These are phyloP conservation scores for Drosophila quadrilineata DNA, from an alignment of 1,140 invertebrate genomes.

Conservation along the genomic window DNA sequence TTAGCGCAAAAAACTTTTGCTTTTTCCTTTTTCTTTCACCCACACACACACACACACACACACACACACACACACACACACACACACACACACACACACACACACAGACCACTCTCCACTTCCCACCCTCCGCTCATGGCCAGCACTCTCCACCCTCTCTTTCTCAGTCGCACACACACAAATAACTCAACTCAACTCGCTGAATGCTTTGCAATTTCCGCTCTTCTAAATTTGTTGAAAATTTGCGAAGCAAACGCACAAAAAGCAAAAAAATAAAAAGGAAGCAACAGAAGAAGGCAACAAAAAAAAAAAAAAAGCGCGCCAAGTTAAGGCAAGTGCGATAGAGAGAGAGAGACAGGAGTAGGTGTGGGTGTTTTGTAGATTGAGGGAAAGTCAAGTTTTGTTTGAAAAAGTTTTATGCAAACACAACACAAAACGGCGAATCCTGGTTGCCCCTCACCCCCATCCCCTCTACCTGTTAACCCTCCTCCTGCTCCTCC, in stretches of 20 bases:
- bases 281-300: slow-evolving; percentile 1
- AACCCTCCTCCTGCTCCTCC: not conserved
- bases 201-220: slow-evolving; percentile 79
- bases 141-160: not conserved
- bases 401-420: slow-evolving; percentile 53
- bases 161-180: slow-evolving; percentile 33
- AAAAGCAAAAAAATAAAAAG: slow-evolving; percentile 6
- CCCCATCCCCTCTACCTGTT: not conserved
- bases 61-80: too few species aligned
- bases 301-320: too few species aligned
- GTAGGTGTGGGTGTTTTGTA: slow-evolving; percentile 9
- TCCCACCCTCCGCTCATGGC: too few species aligned
- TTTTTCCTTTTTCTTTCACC: slow-evolving; percentile 26
- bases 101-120: not conserved
- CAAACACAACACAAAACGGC: slow-evolving; percentile 50
- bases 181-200: slow-evolving; percentile 74
- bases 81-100: too few species aligned
- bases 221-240: slow-evolving; percentile 79
- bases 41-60: too few species aligned
- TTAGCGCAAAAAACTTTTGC: slow-evolving; percentile 56
- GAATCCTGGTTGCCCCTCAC: not conserved
- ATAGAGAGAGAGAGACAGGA: not conserved
- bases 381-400: slow-evolving; percentile 35
- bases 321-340: too few species aligned
- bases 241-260: slow-evolving; percentile 47